Base-by-base conservation (phyloP, 2,113 vertebrate species). In the Rallus limicola region DNA sequence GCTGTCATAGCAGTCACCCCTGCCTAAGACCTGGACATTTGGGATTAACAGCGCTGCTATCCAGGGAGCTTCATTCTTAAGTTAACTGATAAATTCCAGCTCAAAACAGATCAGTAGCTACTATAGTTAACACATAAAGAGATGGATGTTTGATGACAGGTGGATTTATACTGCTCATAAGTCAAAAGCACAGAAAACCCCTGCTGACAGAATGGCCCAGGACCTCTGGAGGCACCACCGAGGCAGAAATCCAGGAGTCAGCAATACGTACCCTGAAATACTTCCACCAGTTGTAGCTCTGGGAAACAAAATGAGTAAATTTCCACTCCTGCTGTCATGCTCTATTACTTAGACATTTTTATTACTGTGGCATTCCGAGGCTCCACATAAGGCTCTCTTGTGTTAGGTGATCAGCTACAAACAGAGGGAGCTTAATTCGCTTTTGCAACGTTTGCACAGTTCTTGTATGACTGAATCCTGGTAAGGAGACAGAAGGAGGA, bases 331-430 rank as follows among this genome's bases (percentile, higher is more conserved):
- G 76, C 88, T 86, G 59, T 93, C 72, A 78, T 31, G 52, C 64
- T 38, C 11, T 86, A 81, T 90, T 93, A 74, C 78, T 95, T 64
- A 52, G 26, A 46, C 31, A 62, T 79, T 89, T 82, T 44, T 55
- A 71, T 48, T 90, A 71, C 76, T 53, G 75, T 2, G 68, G 72
- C 64, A 33, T 83, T 81, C 90, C 78, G 80, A 88, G 58, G 52
- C 62, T 88, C 53, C 48, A 58, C 85, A 90, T 60, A 96, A 96
- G 48, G 92, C 88, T 84, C 62, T 87, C 82, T 76, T 90, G 92
- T 93, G 76, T 34, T 86, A 65, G 53, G 26, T 76, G 88, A 94
- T 92, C 68, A 78, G 12, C 76, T 83, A 88, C 76, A 88, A 86
- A 85, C 78, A 86, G 17, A 90, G 68, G 0, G 4, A 87, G 55